Conservation (phyloP, 1,140 invertebrate genomes). For the Leptestheria dahalacensis region DNA sequence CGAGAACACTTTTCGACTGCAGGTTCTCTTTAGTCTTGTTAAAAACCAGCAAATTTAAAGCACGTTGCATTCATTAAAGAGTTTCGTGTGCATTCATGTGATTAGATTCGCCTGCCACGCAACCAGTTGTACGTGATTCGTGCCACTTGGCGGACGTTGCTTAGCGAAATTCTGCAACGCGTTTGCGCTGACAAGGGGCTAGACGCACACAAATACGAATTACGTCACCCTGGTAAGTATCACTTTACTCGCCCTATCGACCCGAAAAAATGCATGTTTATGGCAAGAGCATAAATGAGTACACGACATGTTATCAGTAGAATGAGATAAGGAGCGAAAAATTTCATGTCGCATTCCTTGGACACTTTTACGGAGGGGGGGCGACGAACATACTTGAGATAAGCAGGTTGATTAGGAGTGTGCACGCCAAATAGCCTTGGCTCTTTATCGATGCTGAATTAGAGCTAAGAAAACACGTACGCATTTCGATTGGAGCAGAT, state of each 20-base stretch:
- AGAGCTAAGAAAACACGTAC: not conserved
- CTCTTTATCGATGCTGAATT: not conserved
- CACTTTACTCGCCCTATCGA: not conserved
- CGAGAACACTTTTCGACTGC: slow-evolving; percentile 14
- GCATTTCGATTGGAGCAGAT: not conserved
- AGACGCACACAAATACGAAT: slow-evolving; percentile 54
- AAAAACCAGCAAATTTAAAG: not conserved
- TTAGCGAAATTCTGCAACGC: slow-evolving; percentile 49
- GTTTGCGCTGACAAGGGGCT: slow-evolving; percentile 68
- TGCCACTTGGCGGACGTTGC: slow-evolving; percentile 45
- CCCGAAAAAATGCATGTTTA: too few relatives aligned
- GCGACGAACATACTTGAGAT: too few relatives aligned
- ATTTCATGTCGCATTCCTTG: too few relatives aligned
- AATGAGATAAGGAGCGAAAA: too few relatives aligned
- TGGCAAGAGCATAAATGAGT: too few relatives aligned
- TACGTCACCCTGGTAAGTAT: slow-evolving; percentile 55
- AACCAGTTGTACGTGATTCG: slow-evolving; percentile 64
- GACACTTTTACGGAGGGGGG: too few relatives aligned
- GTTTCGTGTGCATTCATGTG: slow-evolving; percentile 9
- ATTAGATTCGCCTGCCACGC: slow-evolving; percentile 62
- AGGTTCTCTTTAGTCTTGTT: not conserved
- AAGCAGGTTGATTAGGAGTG: too few relatives aligned
- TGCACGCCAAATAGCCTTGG: not conserved
- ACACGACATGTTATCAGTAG: too few relatives aligned
- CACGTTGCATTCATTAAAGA: not conserved